phyloP scores from a whole-genome alignment of 2,888 invertebrate species.

The Ennomos fuscantarius region DNA sequence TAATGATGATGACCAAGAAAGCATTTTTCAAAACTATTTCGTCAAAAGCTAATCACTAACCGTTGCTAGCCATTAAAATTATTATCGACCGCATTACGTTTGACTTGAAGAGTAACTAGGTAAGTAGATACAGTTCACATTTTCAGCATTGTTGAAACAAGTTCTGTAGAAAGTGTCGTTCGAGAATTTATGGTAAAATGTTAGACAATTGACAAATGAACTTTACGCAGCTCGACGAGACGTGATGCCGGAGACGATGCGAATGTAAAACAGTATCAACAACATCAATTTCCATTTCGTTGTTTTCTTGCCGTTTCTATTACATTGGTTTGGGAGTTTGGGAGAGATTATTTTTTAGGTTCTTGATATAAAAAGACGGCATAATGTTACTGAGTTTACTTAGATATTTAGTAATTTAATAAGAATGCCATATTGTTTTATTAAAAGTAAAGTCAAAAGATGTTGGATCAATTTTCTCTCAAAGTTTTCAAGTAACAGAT shows the following conservation, averaged over 20 bases:
- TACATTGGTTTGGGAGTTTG: conserved; percentile 39
- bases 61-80: conserved; percentile 41
- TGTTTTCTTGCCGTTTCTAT: conserved; percentile 51
- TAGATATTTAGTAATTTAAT: neutral
- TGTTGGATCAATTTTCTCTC: neutral
- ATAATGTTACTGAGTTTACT: conserved; percentile 19
- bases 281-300: conserved; percentile 55
- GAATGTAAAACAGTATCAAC: conserved; percentile 68
- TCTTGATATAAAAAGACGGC: conserved; percentile 29
- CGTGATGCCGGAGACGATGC: conserved; percentile 63
- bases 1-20: too few relatives aligned
- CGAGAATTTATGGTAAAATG: conserved; percentile 62
- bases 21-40: too few relatives aligned
- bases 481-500: conserved; percentile 8
- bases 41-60: conserved; percentile 50
- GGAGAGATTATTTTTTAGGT: conserved; percentile 35
- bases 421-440: too few relatives aligned
- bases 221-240: conserved; percentile 65
- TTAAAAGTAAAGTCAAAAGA: neutral
- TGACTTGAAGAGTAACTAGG: conserved; percentile 32
- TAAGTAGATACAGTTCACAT: conserved; percentile 41
- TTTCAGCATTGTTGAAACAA: conserved; percentile 53
- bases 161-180: conserved; percentile 55
- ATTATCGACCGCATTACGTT: conserved; percentile 36
- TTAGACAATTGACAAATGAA: conserved; percentile 70